A percentile compares a stretch with the other conserved stretches of the same genome.
These are phyloP conservation scores for Callithrix jacchus DNA, from an alignment of 2,113 vertebrate genomes.

Conservation along the genomic window DNA sequence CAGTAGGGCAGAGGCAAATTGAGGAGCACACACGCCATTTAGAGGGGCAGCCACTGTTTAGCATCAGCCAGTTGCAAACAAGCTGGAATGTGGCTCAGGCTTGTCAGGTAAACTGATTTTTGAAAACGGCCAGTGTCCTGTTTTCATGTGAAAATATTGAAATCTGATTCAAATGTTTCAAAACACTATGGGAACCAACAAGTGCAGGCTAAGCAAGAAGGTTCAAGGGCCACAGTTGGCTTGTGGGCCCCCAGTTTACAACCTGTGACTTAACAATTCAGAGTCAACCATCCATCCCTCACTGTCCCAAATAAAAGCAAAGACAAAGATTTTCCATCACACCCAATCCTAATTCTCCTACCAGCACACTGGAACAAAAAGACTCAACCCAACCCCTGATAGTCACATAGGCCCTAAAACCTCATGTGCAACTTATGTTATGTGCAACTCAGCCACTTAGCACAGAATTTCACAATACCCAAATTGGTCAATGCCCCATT, in stretches of 20 bases:
- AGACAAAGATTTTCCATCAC: neutral
- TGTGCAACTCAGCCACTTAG: neutral
- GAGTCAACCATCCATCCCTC: neutral
- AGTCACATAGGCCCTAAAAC: neutral
- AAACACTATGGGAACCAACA: neutral
- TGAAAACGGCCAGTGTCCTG: neutral
- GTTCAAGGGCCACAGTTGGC: neutral
- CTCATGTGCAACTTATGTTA: neutral
- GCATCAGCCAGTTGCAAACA: neutral
- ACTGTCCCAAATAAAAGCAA: neutral
- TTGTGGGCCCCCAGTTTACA: neutral
- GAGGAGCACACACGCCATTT: fast-evolving
- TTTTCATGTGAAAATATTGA: neutral
- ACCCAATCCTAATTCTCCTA: neutral
- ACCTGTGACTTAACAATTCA: neutral
- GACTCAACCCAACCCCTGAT: neutral
- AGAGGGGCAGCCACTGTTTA: neutral
- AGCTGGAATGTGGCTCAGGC: neutral
- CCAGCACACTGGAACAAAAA: neutral
- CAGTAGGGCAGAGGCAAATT: neutral
- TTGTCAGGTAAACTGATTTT: neutral
- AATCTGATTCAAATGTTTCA: neutral
- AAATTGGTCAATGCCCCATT: neutral
- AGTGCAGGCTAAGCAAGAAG: neutral
- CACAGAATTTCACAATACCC: neutral